Evolutionary conservation across 2,888 invertebrate species (phyloP).

Genomic region (Leptopilina syphax): DNA sequence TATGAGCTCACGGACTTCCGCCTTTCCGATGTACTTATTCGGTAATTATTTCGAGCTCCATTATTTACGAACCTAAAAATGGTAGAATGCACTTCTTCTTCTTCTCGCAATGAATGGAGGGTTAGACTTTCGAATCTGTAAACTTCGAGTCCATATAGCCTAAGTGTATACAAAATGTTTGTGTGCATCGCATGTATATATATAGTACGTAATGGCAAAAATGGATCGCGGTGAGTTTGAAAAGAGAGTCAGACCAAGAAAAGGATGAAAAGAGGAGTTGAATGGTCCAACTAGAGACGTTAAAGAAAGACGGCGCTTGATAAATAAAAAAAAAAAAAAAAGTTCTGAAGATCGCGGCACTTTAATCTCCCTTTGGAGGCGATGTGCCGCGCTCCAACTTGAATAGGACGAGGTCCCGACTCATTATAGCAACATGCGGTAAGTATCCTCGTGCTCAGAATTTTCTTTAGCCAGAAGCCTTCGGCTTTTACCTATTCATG

Average conservation of each 20-base stretch:
- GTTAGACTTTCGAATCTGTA: conserved; percentile 43
- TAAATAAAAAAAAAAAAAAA: conserved; percentile 71
- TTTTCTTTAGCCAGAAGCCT: conserved; percentile 59
- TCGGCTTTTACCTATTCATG: conserved; percentile 11
- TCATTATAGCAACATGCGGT: conserved; percentile 75
- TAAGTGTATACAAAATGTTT: not conserved
- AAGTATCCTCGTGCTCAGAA: conserved; percentile 71
- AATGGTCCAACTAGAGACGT: conserved; percentile 23
- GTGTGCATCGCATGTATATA: not conserved
- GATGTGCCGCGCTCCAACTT: conserved; percentile 62
- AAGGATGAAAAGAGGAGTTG: conserved; percentile 46
- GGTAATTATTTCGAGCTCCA: conserved; percentile 23
- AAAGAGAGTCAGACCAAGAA: conserved; percentile 47
- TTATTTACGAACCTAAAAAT: conserved; percentile 22
- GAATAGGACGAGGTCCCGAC: conserved; percentile 65
- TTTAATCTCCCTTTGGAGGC: conserved; percentile 72
- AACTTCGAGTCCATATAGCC: not conserved
- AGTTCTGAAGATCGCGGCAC: conserved; percentile 68
- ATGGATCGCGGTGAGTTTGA: conserved; percentile 40
- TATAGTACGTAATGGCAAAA: not conserved
- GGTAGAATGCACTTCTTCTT: conserved; percentile 10
- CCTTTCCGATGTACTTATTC: conserved; percentile 60
- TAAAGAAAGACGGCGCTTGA: conserved; percentile 63
- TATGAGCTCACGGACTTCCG: conserved; percentile 42
- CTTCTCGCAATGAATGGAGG: not conserved